Evolutionary conservation across 2,797 vertebrate genomes (phyloP), one percentile per base, ranked within the genome.

Genomic region (Takifugu rubripes): DNA sequence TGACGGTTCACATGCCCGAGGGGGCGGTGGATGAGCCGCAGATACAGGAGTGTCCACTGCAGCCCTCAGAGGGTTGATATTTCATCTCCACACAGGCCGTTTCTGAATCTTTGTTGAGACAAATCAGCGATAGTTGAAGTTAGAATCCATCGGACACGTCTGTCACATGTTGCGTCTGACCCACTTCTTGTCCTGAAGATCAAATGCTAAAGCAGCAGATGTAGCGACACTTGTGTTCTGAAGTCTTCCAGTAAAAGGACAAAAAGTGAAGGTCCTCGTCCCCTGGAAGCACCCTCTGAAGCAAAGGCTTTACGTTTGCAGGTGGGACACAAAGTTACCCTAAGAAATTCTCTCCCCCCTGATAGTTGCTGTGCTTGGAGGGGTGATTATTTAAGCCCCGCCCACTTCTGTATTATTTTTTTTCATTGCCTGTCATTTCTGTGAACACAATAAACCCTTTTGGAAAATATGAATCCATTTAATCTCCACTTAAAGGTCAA

Each of bases 1-100:
- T 93, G 90, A 92, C 91, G 0, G 91, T 93, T 8, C 88, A 93
- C 40, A 68, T 88, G 21, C 92, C 92, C 0, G 86, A 90, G 68
- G 78, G 74, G 5, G 84, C 83, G 0, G 82, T 88, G 72, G 88
- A 88, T 4, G 91, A 92, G 55, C 82, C 74, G 15, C 84, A 90
- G 75, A 79, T 90, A 61, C 90, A 90, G 48, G 90, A 93, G 25
- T 86, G 85, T 49, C 91, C 84, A 0, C 84, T 92, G 48, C 79
- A 83, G 24, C 81, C 88, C 0, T 66, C 80, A 0, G 90, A 91
- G 63, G 74, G 53, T 77, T 90, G 64, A 88, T 36, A 57, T 3
- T 33, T 2, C 21, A 33, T 42, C 27, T 36, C 1, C 31, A 44
- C 43, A 17, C 10, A 1, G 43, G 59, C 60, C 40, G 25, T 66